These are phyloP conservation scores for Cherax quadricarinatus DNA, from an alignment of 1,140 invertebrate genomes.

Conservation along the genomic window DNA sequence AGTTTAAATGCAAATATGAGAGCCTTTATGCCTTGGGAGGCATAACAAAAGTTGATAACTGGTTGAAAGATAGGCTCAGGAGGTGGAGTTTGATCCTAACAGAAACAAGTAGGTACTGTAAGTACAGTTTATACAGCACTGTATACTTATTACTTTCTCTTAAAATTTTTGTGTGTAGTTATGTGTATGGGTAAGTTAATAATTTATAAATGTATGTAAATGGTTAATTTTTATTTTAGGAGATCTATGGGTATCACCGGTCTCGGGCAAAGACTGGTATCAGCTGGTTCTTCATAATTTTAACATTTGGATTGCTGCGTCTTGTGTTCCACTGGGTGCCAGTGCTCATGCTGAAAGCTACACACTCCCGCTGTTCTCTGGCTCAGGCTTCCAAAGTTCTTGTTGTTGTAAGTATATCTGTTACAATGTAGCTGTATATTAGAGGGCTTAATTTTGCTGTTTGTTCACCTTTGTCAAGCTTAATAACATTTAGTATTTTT, in stretches of 20 bases:
- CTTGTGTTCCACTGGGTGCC: slow-evolving; percentile 93
- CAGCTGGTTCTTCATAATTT: slow-evolving; percentile 82
- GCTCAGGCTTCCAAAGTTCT: slow-evolving; percentile 86
- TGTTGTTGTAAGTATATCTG: slow-evolving; percentile 81
- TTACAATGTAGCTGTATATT: neutral
- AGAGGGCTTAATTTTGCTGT: neutral
- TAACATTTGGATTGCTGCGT: slow-evolving; percentile 85
- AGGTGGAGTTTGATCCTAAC: no score
- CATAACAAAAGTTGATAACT: no score
- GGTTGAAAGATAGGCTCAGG: no score
- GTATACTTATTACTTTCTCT: no score
- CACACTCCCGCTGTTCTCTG: slow-evolving; percentile 84
- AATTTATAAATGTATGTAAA: no score
- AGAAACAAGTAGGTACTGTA: no score
- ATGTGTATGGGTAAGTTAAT: neutral
- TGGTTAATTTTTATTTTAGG: slow-evolving; percentile 76
- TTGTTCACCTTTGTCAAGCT: no score
- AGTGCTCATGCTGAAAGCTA: slow-evolving; percentile 85
- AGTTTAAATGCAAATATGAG: no score
- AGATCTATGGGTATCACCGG: slow-evolving; percentile 82
- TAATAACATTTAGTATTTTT: no score
- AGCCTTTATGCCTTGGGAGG: no score
- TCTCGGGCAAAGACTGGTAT: slow-evolving; percentile 78
- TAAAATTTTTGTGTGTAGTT: neutral
- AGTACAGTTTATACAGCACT: no score